These are phyloP conservation scores for Hemibagrus guttatus DNA, from an alignment of 2,797 vertebrate genomes.

Conservation along the genomic window DNA sequence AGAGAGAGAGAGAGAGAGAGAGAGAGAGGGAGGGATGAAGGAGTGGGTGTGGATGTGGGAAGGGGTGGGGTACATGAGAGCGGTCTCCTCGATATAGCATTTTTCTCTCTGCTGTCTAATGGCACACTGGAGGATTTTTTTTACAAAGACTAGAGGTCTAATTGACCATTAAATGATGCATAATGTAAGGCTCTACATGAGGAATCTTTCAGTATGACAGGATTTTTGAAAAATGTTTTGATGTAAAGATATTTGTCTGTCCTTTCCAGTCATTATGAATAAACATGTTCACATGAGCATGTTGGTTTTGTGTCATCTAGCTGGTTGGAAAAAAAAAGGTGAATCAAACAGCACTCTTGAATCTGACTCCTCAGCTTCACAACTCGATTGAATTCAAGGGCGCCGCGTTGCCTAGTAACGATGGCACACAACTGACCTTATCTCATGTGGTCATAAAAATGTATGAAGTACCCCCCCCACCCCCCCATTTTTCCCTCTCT, in stretches of 20 bases:
- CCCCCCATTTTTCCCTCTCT: slow-evolving; percentile 56
- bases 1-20: slow-evolving; percentile 32
- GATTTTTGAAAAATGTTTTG: no score
- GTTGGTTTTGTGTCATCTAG: slow-evolving; percentile 53
- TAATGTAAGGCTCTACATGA: slow-evolving; percentile 14
- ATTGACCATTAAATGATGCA: slow-evolving; percentile 37
- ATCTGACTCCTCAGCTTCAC: slow-evolving; percentile 80
- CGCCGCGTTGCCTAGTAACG: slow-evolving; percentile 83
- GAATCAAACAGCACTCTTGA: slow-evolving; percentile 67
- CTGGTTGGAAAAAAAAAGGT: slow-evolving; percentile 58
- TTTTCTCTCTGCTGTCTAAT: slow-evolving; percentile 21
- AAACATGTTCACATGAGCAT: not conserved
- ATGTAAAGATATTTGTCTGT: no score
- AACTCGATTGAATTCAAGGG: slow-evolving; percentile 80
- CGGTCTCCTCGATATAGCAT: not conserved
- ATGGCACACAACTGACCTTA: slow-evolving; percentile 84
- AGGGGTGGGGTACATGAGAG: slow-evolving; percentile 39
- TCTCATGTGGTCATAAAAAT: slow-evolving; percentile 85
- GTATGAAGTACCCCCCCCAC: slow-evolving; percentile 74
- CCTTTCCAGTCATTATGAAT: not conserved
- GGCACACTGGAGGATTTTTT: slow-evolving; percentile 14
- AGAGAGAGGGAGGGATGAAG: slow-evolving; percentile 47
- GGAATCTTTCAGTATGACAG: not conserved
- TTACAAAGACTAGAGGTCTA: slow-evolving; percentile 30
- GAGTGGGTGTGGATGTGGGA: slow-evolving; percentile 55